Base-by-base conservation (phyloP, 2,888 invertebrate species). In the Trissonchulus sp. region DNA sequence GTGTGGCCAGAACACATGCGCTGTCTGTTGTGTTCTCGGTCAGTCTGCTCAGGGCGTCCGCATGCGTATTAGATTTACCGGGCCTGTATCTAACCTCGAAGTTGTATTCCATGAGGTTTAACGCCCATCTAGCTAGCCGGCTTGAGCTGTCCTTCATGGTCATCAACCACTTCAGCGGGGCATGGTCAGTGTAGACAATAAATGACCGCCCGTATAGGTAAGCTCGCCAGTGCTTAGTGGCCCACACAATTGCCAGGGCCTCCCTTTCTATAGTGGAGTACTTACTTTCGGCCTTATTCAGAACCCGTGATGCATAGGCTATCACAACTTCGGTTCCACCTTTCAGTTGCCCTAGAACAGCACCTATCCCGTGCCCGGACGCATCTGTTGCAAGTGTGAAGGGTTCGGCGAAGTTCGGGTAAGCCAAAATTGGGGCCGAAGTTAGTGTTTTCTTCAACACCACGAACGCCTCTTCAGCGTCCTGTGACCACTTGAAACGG, bases 51-150 rank as follows among this genome's bases (percentile, higher is more conserved):
- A 86, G 76, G 0, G 81, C 79, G 76, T 87, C 86, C 0, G 86
- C 86, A 0, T 85, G 78, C 0, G 81, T 80, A 77, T 86, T 86
- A 0, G 77, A 76, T 65, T 79, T 81, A 1, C 87, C 87, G 0
- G 84, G 84, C 1, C 83, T 81, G 76, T 87, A 85, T 0, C 80
- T 77, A 1, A 86, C 81, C 0, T 80, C 77, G 1, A 86, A 74
- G 68, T 86, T 81, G 75, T 81, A 86, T 1, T 80, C 76, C 75
- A 86, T 85, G 0, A 88, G 76, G n/a, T 81, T 78, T n/a, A 87
- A 72, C 0, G 85, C 83, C 87, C 87, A 88, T 62, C 87, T 75
- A 0, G 84, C 84, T 0, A 88, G 77, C 37, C 86, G 76, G 18
- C 86, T 85, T n/a, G 82, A 81, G 0, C 84, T 84, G 2, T 86